These are phyloP conservation scores for Lindbergichthys nudifrons DNA, from an alignment of 2,797 vertebrate genomes.

Conservation along the genomic window DNA sequence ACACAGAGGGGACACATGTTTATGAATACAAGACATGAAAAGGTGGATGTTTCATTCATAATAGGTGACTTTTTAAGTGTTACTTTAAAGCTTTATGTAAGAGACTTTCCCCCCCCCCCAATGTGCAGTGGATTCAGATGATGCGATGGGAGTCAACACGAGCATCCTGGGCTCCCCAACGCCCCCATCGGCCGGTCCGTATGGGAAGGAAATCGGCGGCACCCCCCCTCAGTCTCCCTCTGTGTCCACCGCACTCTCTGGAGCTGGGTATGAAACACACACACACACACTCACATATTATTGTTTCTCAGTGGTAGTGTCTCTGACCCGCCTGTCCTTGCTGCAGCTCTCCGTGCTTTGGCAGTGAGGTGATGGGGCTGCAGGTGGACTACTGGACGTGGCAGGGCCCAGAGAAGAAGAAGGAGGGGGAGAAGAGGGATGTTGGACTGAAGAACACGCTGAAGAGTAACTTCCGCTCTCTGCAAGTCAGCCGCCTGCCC, in stretches of 20 bases:
- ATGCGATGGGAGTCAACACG: conserved; percentile 85
- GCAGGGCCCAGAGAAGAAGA: conserved; percentile 83
- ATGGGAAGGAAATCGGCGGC: conserved; percentile 84
- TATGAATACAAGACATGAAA: no score
- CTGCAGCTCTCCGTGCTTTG: conserved; percentile 80
- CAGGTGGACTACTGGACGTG: conserved; percentile 89
- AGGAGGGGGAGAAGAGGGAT: conserved; percentile 85
- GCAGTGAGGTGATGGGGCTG: conserved; percentile 87
- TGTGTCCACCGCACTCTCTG: conserved; percentile 83
- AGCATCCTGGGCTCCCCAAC: conserved; percentile 85
- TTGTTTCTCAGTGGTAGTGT: neutral
- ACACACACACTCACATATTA: no score
- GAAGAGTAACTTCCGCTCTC: conserved; percentile 88
- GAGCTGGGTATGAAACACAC: conserved; percentile 81
- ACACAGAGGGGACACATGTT: no score
- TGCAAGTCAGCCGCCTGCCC: conserved; percentile 87
- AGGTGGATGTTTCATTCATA: neutral
- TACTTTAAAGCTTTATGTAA: conserved; percentile 3
- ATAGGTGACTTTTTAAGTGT: neutral
- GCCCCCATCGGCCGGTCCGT: conserved; percentile 73
- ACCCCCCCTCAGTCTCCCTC: conserved; percentile 88
- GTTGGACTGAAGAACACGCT: conserved; percentile 86
- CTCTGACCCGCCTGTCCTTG: neutral
- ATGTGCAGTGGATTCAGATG: conserved; percentile 90
- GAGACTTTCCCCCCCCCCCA: neutral